phyloP scores from a whole-genome alignment of 2,113 vertebrate species.

The Triplophysa rosa region DNA sequence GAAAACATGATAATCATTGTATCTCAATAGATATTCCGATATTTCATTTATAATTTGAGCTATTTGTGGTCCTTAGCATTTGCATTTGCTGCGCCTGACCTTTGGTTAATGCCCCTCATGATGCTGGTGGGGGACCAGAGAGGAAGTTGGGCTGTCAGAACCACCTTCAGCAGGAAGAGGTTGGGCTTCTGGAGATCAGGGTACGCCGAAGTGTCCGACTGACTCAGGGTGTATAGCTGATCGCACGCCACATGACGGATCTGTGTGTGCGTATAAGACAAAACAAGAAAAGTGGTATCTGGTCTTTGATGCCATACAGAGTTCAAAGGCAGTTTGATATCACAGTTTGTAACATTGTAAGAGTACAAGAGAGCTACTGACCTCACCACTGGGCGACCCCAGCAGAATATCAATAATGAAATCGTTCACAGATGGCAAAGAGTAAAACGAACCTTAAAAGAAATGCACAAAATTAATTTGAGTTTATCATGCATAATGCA shows the following conservation, averaged over 20 bases:
- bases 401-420: conserved; percentile 97
- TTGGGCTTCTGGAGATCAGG: conserved; percentile 95
- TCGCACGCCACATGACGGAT: conserved; percentile 96
- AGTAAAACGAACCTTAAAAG: conserved; percentile 90
- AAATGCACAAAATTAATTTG: conserved; percentile 1
- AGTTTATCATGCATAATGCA: too few species aligned
- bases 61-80: neutral
- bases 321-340: neutral
- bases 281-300: neutral
- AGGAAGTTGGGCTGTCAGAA: conserved; percentile 93
- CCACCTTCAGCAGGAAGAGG: conserved; percentile 88
- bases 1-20: neutral
- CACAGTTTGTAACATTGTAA: neutral
- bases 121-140: conserved; percentile 97
- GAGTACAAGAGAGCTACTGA: conserved; percentile 62
- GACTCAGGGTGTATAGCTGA: conserved; percentile 95
- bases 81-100: conserved; percentile 66
- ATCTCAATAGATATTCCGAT: neutral
- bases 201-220: conserved; percentile 89
- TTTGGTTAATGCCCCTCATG: conserved; percentile 97
- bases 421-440: conserved; percentile 90
- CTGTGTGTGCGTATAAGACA: conserved; percentile 65
- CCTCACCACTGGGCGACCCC: conserved; percentile 94
- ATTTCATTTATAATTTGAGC: neutral
- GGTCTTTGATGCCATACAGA: neutral